These are phyloP conservation scores for Apocheima hispidaria DNA, from an alignment of 2,888 invertebrate genomes.

Conservation along the genomic window DNA sequence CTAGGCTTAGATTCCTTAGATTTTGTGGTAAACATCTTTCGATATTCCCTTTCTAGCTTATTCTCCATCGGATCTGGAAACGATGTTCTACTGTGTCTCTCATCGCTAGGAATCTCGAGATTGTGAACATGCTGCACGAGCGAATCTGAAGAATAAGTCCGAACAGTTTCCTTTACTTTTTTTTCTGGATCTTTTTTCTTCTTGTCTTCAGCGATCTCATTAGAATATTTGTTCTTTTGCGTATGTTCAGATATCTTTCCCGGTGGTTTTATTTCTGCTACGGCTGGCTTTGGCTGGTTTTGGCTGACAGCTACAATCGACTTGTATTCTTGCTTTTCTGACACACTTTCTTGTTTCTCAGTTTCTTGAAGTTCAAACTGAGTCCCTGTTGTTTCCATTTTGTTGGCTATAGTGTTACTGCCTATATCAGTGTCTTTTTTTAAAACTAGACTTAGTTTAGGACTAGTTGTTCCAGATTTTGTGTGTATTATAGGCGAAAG, in stretches of 20 bases:
- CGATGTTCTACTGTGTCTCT: slow-evolving; percentile 53
- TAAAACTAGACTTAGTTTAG: slow-evolving; percentile 35
- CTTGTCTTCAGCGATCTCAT: slow-evolving; percentile 23
- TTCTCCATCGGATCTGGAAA: slow-evolving; percentile 67
- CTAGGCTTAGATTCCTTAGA: slow-evolving; percentile 54
- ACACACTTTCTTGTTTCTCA: slow-evolving; percentile 20
- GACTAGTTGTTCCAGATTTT: slow-evolving; percentile 61
- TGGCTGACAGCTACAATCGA: slow-evolving; percentile 3
- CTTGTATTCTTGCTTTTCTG: neutral
- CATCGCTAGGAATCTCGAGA: slow-evolving; percentile 64
- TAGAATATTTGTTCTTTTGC: slow-evolving; percentile 37
- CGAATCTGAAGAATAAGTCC: slow-evolving; percentile 67
- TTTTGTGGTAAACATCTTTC: slow-evolving; percentile 63
- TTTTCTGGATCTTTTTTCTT: slow-evolving; percentile 31
- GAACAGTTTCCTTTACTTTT: slow-evolving; percentile 43
- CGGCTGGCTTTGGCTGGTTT: neutral
- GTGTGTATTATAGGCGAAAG: slow-evolving; percentile 68
- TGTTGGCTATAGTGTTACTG: slow-evolving; percentile 52
- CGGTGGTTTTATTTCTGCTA: slow-evolving; percentile 31
- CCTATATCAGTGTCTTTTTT: slow-evolving; percentile 54
- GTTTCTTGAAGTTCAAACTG: slow-evolving; percentile 51
- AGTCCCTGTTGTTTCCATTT: slow-evolving; percentile 51
- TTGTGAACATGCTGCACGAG: slow-evolving; percentile 71
- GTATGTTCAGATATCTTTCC: slow-evolving; percentile 39
- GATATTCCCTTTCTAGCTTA: slow-evolving; percentile 70